Base-by-base conservation (phyloP, 2,888 invertebrate species). In the Punctoribates punctum region DNA sequence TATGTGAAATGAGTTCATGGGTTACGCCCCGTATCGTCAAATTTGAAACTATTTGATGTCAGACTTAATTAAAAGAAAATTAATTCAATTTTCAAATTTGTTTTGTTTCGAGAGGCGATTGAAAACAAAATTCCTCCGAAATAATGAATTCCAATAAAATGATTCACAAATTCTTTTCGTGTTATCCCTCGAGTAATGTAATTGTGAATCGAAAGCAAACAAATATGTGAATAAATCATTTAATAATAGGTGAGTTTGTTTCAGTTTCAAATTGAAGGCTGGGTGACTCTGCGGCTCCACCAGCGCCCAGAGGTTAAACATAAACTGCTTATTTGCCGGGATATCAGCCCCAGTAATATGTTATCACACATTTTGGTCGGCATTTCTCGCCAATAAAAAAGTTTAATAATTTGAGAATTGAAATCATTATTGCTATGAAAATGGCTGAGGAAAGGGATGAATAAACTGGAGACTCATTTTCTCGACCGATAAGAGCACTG, bases 11-110 rank as follows among this genome's bases (percentile, higher is more conserved):
- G 13, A 65, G 65, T 29, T 65, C 65, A 65, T 6, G 15, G 34
- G 34, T 29, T 4, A 65, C 65, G 65, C 65, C 65, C 65, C 65
- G 34, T 65, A 65, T 65, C 34, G 65, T 29, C 65, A 29, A 65
- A 34, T 25, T 34, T 29, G 38, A 8, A 17, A 34, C 34, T 9
- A 65, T 62, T 62, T 23, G 23, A 15, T 62, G 27, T 23, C 62
- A 62, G 27, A 62, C 62, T 23, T 54, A n/a, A 54, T 54, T 54
- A 54, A 20, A 17, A 54, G 17, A 54, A n/a, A n/a, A n/a, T 54
- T 54, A 54, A 54, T 54, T 54, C 20, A 54, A 54, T 54, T 54
- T 34, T 34, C n/a, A n/a, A n/a, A 11, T 54, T 48, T 11, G 54
- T 54, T 54, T 17, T 54, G n/a, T n/a, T 54, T 54, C 8, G 20